Base-by-base conservation (phyloP, 2,797 vertebrate species). In the Synanceia verrucosa region DNA sequence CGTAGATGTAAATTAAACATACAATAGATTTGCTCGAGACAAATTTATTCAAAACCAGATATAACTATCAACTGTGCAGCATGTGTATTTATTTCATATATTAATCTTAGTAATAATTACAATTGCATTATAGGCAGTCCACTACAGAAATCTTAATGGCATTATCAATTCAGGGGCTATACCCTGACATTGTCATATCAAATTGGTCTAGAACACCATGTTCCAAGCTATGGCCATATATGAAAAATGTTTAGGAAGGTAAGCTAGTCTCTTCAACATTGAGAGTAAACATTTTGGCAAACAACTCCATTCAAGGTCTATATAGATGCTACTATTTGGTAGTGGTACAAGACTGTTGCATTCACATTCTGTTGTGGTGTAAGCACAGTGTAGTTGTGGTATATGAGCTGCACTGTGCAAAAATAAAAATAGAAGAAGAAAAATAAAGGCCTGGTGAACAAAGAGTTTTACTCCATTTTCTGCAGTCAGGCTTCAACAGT, bases 31-130 rank as follows among this genome's bases (percentile, higher is more conserved):
- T 76, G 23, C 29, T 73, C 9, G 53, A 85, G 55, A 84, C 50
- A 85, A 84, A 82, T 94, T 93, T 93, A 90, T 93, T 94, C 74
- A 67, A 90, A 92, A 89, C 65, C 82, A 93, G 84, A 86, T 89
- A 82, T 59, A 86, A 81, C 86, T 91, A 91, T 90, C 67, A 90
- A 82, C 84, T 93, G 87, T 92, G 93, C 90, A 94, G 59, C 79
- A 78, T 88, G 67, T 67, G 65, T 72, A 64, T 69, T 82, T 88
- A 71, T 62, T 78, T 90, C 12, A 41, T 64, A 39, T 51, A 14
- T 51, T 59, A 26, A 74, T 86, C 91, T 92, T 92, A 92, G 85
- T 93, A 87, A 84, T 91, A 90, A 91, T 92, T 90, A 90, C 81
- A 90, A 87, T 79, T 89, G 87, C 83, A 90, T 88, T 91, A 89